These are phyloP conservation scores for Pandion haliaetus DNA, from an alignment of 2,113 vertebrate species.

Conservation along the genomic window DNA sequence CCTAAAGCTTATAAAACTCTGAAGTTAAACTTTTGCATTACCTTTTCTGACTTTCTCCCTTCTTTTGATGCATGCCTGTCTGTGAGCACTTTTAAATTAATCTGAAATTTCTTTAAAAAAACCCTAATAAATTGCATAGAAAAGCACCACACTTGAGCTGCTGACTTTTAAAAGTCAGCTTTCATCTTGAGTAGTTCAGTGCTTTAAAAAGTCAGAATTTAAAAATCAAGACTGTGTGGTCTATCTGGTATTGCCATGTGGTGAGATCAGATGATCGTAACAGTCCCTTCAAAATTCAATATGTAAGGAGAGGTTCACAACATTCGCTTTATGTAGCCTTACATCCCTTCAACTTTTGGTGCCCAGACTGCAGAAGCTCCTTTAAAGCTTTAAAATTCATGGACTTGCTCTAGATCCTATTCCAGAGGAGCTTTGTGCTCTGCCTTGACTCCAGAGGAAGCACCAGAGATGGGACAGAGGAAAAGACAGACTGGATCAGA, in stretches of 20 bases:
- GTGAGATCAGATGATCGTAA: neutral
- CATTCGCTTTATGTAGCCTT: neutral
- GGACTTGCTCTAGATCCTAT: neutral
- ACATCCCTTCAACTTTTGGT: neutral
- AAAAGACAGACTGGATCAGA: neutral
- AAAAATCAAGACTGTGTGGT: neutral
- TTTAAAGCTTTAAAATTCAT: neutral
- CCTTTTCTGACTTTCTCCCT: neutral
- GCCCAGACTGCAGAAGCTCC: neutral
- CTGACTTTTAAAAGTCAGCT: neutral
- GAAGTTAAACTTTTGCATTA: neutral
- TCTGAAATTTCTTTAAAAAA: neutral
- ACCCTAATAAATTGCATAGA: neutral
- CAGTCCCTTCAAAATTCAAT: neutral
- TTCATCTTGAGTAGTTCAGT: neutral
- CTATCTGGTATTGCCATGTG: neutral
- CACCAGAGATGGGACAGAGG: fast-evolving
- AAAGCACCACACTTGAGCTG: neutral
- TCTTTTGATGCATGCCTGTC: neutral
- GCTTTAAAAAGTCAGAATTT: neutral
- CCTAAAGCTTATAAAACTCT: neutral
- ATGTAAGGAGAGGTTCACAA: neutral
- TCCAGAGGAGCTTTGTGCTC: neutral
- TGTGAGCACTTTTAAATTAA: neutral
- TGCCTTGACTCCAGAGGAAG: neutral